Conservation (phyloP, 2,888 invertebrate genomes). For the Ommatoiulus sabulosus region DNA sequence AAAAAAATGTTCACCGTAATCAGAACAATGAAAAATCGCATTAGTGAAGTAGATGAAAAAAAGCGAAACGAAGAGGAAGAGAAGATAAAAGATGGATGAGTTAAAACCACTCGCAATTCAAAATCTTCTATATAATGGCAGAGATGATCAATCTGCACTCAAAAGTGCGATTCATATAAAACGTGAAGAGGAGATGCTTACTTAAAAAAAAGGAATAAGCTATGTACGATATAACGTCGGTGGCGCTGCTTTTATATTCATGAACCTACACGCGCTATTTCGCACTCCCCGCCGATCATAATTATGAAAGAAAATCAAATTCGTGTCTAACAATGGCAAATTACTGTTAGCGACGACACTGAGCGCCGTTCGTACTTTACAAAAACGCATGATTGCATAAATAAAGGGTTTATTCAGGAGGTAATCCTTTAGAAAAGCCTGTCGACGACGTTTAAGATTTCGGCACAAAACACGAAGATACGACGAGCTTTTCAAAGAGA, state of each 20-base stretch:
- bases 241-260: slow-evolving; percentile 8
- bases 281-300: slow-evolving; percentile 36
- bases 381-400: slow-evolving; percentile 39
- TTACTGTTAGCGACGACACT: background rate
- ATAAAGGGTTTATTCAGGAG: background rate
- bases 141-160: slow-evolving; percentile 31
- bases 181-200: slow-evolving; percentile 23
- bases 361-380: background rate
- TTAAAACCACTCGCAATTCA: slow-evolving; percentile 31
- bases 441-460: slow-evolving; percentile 26
- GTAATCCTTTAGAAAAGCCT: slow-evolving; percentile 24
- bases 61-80: background rate
- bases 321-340: slow-evolving; percentile 43
- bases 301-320: slow-evolving; percentile 40
- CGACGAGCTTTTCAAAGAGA: slow-evolving; percentile 4
- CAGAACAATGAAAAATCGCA: slow-evolving; percentile 40
- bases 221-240: background rate
- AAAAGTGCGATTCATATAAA: slow-evolving; percentile 31
- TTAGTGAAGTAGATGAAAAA: background rate
- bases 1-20: background rate
- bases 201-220: background rate
- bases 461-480: background rate
- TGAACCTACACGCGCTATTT: background rate
- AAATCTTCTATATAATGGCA: background rate
- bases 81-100: slow-evolving; percentile 43